These are phyloP conservation scores for Sinohyriopsis cumingii DNA, from an alignment of 2,888 invertebrate species.

Conservation along the genomic window DNA sequence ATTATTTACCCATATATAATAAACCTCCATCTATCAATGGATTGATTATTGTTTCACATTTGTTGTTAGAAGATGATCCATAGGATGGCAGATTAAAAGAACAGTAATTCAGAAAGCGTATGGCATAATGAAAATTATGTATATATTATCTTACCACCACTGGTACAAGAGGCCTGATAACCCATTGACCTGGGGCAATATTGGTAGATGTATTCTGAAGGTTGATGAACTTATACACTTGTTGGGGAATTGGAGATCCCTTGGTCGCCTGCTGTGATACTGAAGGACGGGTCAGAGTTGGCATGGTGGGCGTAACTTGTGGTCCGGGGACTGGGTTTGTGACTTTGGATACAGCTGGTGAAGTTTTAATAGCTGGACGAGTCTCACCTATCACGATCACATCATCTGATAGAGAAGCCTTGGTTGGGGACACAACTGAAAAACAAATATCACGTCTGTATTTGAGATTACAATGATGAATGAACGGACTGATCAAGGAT, in stretches of 20 bases:
- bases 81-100: too few species aligned
- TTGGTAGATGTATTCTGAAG: constrained; percentile 14
- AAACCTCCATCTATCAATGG: too few species aligned
- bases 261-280: neutral
- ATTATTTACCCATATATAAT: too few species aligned
- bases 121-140: neutral
- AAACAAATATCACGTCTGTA: neutral
- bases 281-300: neutral
- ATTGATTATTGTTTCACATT: too few species aligned
- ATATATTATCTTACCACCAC: constrained; percentile 35
- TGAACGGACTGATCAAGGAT: too few species aligned
- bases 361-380: constrained; percentile 27
- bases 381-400: constrained; percentile 55
- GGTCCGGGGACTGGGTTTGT: constrained; percentile 3
- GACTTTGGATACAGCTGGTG: neutral
- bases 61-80: too few species aligned
- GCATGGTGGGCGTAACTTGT: neutral
- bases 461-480: too few species aligned
- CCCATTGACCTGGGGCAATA: constrained; percentile 29
- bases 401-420: constrained; percentile 22
- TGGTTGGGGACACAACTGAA: neutral
- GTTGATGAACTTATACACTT: constrained; percentile 45
- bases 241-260: constrained; percentile 27
- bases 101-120: too few species aligned
- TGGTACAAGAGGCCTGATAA: constrained; percentile 39